Percentiles rank a stretch among this genome's conserved stretches.
These are phyloP conservation scores for Petrocephalus microphthalmus DNA, from an alignment of 2,113 vertebrate species.

Conservation along the genomic window DNA sequence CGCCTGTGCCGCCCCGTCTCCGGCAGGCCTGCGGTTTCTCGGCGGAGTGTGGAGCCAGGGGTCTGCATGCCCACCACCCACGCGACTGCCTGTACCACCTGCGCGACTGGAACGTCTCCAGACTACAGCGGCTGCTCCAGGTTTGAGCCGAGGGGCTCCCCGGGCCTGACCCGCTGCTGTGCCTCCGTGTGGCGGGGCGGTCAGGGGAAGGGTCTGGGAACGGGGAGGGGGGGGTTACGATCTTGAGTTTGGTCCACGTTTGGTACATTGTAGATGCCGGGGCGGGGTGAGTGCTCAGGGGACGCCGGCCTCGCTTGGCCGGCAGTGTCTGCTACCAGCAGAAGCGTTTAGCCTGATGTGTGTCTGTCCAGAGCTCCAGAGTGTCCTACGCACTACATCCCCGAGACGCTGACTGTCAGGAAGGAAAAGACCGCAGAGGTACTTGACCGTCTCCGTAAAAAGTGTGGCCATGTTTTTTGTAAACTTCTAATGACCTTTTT, in stretches of 20 bases:
- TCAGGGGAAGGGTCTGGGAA: not conserved
- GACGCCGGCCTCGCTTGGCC: not conserved
- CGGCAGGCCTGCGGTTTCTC: slow-evolving; percentile 59
- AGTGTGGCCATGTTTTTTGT: not conserved
- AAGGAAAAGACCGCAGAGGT: slow-evolving; percentile 27
- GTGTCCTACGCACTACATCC: slow-evolving; percentile 42
- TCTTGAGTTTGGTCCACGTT: not conserved
- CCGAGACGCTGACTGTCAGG: slow-evolving; percentile 15
- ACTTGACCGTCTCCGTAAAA: not conserved
- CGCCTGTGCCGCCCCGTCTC: not conserved
- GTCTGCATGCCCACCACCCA: slow-evolving; percentile 67
- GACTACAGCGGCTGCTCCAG: slow-evolving; percentile 55
- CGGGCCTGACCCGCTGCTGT: not conserved
- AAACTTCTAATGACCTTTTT: not conserved
- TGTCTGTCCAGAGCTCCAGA: slow-evolving; percentile 44
- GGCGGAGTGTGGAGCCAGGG: slow-evolving; percentile 47
- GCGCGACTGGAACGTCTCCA: slow-evolving; percentile 60
- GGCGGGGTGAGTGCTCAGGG: not conserved
- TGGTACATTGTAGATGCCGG: not conserved
- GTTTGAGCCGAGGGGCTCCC: slow-evolving; percentile 35
- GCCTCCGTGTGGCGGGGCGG: not conserved
- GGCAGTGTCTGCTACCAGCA: not conserved
- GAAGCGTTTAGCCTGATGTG: not conserved
- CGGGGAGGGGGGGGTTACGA: not conserved
- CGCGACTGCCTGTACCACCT: slow-evolving; percentile 67